A percentile compares a stretch with the other conserved stretches of the same genome.
These are phyloP conservation scores for Zaprionus inermis DNA, from an alignment of 1,140 invertebrate species.

Conservation along the genomic window DNA sequence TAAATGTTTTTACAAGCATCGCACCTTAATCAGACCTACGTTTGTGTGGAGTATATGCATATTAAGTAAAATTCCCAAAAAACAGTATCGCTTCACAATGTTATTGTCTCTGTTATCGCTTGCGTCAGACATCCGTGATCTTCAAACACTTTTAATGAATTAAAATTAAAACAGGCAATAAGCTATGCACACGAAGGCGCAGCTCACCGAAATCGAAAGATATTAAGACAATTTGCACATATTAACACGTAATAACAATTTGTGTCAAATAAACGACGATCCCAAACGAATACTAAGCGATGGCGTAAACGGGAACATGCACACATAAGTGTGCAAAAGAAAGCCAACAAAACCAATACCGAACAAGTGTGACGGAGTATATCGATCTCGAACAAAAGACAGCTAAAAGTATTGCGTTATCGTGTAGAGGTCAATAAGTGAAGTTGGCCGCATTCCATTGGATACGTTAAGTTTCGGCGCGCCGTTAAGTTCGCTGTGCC, in stretches of 20 bases:
- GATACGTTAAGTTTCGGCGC: not conserved
- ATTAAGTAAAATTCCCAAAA: too few relatives aligned
- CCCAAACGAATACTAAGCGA: constrained; percentile 55
- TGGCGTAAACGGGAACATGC: constrained; percentile 9
- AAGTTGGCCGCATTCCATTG: not conserved
- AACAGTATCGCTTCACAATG: not conserved
- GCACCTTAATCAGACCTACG: not conserved
- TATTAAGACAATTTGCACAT: constrained; percentile 53
- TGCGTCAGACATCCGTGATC: not conserved
- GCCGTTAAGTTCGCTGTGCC: not conserved
- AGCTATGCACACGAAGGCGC: not conserved
- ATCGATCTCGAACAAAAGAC: constrained; percentile 11
- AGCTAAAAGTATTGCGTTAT: constrained; percentile 5
- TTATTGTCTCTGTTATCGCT: not conserved
- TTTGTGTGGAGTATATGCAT: not conserved
- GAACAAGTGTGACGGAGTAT: constrained; percentile 7
- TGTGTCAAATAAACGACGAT: constrained; percentile 53
- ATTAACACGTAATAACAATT: constrained; percentile 70
- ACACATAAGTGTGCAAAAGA: constrained; percentile 50
- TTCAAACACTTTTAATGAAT: not conserved
- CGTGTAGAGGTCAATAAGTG: not conserved
- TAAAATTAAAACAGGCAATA: constrained; percentile 17
- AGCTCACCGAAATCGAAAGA: constrained; percentile 27
- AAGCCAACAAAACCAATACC: constrained; percentile 36
- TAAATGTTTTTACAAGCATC: constrained; percentile 11